These are phyloP conservation scores for Venusia cambrica DNA, from an alignment of 2,888 invertebrate species.

Conservation along the genomic window DNA sequence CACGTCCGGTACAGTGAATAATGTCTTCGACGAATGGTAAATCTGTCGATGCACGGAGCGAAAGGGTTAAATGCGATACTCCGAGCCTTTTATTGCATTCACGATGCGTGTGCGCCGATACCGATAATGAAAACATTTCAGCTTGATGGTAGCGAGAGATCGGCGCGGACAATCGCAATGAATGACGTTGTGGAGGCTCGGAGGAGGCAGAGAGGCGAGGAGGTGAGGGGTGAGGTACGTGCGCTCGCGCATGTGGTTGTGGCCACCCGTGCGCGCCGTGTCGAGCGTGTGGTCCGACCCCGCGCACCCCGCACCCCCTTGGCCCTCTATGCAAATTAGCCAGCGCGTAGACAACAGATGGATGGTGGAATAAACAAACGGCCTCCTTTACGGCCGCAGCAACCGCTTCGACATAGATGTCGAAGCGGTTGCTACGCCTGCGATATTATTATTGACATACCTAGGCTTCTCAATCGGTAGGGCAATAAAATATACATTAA, in stretches of 20 bases:
- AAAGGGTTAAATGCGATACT: constrained; percentile 49
- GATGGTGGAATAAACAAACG: constrained; percentile 80
- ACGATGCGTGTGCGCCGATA: constrained; percentile 67
- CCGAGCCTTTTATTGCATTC: constrained; percentile 64
- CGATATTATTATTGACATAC: too few species aligned
- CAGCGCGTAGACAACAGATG: constrained; percentile 78
- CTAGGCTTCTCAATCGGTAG: too few species aligned
- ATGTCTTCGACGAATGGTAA: constrained; percentile 42
- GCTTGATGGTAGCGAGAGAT: constrained; percentile 71
- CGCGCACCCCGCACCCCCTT: constrained; percentile 41
- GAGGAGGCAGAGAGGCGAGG: constrained; percentile 48
- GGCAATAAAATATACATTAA: too few species aligned
- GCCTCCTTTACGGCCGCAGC: constrained; percentile 63
- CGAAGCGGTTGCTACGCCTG: too few species aligned
- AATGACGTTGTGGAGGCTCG: constrained; percentile 67
- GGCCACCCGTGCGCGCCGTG: constrained; percentile 80
- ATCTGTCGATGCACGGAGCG: constrained; percentile 49
- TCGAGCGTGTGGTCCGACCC: constrained; percentile 79
- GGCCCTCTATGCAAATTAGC: constrained; percentile 80
- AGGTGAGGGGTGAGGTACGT: too few species aligned
- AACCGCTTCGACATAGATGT: constrained; percentile 29
- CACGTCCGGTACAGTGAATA: constrained; percentile 26
- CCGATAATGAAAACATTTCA: constrained; percentile 76
- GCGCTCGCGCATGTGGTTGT: constrained; percentile 73
- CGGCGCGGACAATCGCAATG: constrained; percentile 75